Conservation (phyloP, 2,797 vertebrate species). For the Sebastes nivosus region DNA sequence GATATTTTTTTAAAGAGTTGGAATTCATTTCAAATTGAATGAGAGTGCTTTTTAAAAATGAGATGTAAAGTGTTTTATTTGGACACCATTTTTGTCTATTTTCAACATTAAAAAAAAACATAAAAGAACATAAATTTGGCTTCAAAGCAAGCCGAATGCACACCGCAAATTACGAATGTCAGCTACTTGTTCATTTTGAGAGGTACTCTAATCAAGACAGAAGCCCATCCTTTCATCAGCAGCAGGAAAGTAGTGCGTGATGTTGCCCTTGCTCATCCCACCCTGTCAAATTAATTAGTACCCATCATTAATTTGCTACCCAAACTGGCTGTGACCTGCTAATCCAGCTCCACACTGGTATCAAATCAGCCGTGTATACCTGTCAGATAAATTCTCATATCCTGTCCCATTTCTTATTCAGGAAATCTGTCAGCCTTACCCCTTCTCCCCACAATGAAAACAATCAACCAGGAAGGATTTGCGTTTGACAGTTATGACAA, state of each 20-base stretch:
- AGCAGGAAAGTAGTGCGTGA: slow-evolving; percentile 33
- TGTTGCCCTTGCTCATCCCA: slow-evolving; percentile 60
- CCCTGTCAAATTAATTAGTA: slow-evolving; percentile 81
- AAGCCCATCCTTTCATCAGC: slow-evolving; percentile 51
- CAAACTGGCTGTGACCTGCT: slow-evolving; percentile 71
- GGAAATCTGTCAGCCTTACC: slow-evolving; percentile 77
- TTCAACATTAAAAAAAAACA: background rate
- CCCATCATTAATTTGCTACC: slow-evolving; percentile 73
- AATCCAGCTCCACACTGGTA: slow-evolving; percentile 68
- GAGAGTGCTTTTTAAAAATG: background rate
- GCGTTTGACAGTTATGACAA: slow-evolving; percentile 78
- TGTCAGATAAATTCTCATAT: slow-evolving; percentile 81
- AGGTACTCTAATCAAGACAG: slow-evolving; percentile 47
- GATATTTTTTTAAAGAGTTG: background rate
- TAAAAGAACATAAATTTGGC: background rate
- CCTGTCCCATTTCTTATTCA: slow-evolving; percentile 80
- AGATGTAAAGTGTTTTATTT: background rate
- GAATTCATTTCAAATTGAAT: slow-evolving; percentile 7
- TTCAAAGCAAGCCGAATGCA: slow-evolving; percentile 14
- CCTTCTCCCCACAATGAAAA: slow-evolving; percentile 77
- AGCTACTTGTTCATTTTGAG: slow-evolving; percentile 50
- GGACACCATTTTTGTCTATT: background rate
- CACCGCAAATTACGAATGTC: slow-evolving; percentile 34
- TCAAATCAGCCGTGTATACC: slow-evolving; percentile 80
- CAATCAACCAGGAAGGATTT: slow-evolving; percentile 78